A percentile compares a stretch with the other conserved stretches of the same genome.
These are phyloP conservation scores for Coleophora deauratella DNA, from an alignment of 2,888 invertebrate species.

Conservation along the genomic window DNA sequence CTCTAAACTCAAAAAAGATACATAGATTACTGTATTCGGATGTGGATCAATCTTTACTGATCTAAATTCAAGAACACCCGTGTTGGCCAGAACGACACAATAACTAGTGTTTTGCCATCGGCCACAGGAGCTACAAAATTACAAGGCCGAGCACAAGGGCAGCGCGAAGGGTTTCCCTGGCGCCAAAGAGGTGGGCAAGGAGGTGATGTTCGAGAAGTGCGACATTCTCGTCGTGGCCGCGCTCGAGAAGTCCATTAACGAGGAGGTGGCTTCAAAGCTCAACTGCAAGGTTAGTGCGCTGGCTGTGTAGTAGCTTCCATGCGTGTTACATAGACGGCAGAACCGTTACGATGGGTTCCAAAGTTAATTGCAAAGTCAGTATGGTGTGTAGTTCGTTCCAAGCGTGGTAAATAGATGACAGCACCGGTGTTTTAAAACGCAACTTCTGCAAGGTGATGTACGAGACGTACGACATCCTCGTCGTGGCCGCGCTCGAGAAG, in stretches of 20 bases:
- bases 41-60: too few relatives aligned
- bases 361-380: background rate
- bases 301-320: too few relatives aligned
- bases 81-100: too few relatives aligned
- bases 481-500: slow-evolving; percentile 87
- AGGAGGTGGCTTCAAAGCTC: slow-evolving; percentile 79
- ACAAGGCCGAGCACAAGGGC: slow-evolving; percentile 62
- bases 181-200: slow-evolving; percentile 72
- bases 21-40: too few relatives aligned
- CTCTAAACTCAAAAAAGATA: too few relatives aligned
- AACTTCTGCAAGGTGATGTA: slow-evolving; percentile 78
- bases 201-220: slow-evolving; percentile 80
- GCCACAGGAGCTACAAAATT: slow-evolving; percentile 53
- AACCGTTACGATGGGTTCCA: too few relatives aligned
- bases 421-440: too few relatives aligned
- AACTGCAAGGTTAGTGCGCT: slow-evolving; percentile 77
- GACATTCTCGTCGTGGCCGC: slow-evolving; percentile 89
- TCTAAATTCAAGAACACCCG: too few relatives aligned
- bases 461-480: slow-evolving; percentile 85
- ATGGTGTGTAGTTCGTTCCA: too few relatives aligned
- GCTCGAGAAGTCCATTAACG: slow-evolving; percentile 82
- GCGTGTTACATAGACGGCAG: too few relatives aligned
- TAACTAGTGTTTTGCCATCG: too few relatives aligned
- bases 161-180: slow-evolving; percentile 79
- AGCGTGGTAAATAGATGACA: too few relatives aligned